A percentile compares a stretch with the other conserved stretches of the same genome.
These are phyloP conservation scores for Pseudanteris insignis DNA, from an alignment of 2,888 invertebrate genomes.

Conservation along the genomic window DNA sequence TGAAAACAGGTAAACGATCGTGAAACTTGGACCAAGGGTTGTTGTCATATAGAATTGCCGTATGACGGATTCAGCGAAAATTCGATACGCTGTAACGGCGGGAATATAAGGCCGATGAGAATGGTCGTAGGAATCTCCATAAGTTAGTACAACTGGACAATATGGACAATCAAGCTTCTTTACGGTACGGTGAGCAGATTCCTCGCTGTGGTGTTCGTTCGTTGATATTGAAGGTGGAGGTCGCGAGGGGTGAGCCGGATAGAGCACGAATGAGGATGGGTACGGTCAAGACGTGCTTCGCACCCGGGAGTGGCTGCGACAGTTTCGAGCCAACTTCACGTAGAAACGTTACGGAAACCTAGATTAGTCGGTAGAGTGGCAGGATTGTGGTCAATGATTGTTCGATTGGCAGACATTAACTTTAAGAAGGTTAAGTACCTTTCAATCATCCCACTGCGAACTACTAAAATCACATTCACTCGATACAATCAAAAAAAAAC, in stretches of 20 bases:
- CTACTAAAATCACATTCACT: constrained; percentile 21
- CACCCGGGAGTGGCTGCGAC: constrained; percentile 62
- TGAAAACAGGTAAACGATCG: no score
- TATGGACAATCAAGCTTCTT: constrained; percentile 65
- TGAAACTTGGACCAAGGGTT: no score
- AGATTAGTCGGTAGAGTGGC: constrained; percentile 54
- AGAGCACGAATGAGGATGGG: constrained; percentile 49
- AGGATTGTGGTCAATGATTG: constrained; percentile 44
- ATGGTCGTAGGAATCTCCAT: constrained; percentile 57
- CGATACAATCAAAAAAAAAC: no score
- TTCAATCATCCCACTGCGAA: constrained; percentile 33
- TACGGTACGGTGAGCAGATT: constrained; percentile 57
- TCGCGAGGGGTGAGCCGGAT: constrained; percentile 38
- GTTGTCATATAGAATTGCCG: no score
- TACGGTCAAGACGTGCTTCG: constrained; percentile 64
- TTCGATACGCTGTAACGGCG: no score
- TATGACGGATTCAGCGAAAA: no score
- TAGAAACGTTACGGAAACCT: constrained; percentile 53
- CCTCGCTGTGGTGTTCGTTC: constrained; percentile 45
- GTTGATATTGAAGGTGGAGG: constrained; percentile 38
- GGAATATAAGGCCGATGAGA: constrained; percentile 19
- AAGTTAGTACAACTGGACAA: constrained; percentile 58
- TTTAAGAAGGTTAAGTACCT: constrained; percentile 40
- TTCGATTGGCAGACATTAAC: constrained; percentile 45
- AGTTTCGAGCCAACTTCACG: constrained; percentile 54